phyloP scores from a whole-genome alignment of 1,140 invertebrate species.

The Papilio helenus region DNA sequence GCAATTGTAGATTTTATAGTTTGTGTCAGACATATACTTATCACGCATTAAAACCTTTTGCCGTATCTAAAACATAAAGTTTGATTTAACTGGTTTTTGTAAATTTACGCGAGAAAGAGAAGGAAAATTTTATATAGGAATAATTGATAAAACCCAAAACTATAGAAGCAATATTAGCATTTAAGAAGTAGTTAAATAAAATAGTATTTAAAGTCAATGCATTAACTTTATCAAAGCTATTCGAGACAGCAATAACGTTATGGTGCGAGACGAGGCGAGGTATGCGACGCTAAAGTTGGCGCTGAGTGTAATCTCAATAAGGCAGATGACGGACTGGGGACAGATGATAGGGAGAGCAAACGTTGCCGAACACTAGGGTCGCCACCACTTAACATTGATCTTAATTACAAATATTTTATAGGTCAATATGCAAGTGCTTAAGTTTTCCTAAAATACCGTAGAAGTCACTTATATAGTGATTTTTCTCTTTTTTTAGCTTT shows the following conservation, averaged over 20 bases:
- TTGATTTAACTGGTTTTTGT: not conserved
- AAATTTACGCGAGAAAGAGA: not conserved
- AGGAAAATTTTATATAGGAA: not conserved
- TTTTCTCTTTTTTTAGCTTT: not conserved
- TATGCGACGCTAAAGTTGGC: slow-evolving; percentile 4
- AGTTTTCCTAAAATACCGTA: not conserved
- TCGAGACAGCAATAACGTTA: not conserved
- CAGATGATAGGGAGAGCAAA: slow-evolving; percentile 13
- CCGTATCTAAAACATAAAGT: not conserved
- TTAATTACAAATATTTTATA: not conserved
- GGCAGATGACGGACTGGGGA: slow-evolving; percentile 23
- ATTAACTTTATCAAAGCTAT: not conserved
- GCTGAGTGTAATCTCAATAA: slow-evolving; percentile 12
- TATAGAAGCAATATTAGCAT: not conserved
- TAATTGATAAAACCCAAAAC: not conserved
- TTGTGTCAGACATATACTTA: not conserved
- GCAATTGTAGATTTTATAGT: not conserved
- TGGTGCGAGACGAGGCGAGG: not conserved
- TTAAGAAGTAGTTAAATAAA: not conserved
- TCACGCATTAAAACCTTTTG: not conserved
- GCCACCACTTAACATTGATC: not conserved
- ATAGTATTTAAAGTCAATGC: not conserved
- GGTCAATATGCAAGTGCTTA: not conserved
- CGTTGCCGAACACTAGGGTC: not conserved
- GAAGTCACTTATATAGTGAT: not conserved